Evolutionary conservation across 2,113 vertebrate species (phyloP).

Genomic region (Lampris megalopsis): DNA sequence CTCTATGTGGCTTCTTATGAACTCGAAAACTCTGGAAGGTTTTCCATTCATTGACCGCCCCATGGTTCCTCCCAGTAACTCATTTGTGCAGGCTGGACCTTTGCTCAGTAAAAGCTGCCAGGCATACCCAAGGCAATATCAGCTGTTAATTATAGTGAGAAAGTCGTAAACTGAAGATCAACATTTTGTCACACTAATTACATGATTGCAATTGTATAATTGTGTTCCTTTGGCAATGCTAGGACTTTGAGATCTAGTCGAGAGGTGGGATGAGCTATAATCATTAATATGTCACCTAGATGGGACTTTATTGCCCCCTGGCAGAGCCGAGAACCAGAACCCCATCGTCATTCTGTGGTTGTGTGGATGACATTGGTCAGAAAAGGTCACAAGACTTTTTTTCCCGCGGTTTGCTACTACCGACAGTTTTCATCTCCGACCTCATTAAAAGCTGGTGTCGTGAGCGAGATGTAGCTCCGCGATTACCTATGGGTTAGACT

Average conservation of each 20-base stretch:
- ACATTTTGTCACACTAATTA: slow-evolving; percentile 18
- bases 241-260: slow-evolving; percentile 74
- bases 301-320: slow-evolving; percentile 51
- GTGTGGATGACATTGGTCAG: slow-evolving; percentile 25
- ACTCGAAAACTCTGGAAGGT: too few relatives aligned
- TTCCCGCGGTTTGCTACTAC: too few relatives aligned
- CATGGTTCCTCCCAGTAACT: too few relatives aligned
- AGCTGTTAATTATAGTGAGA: slow-evolving; percentile 32
- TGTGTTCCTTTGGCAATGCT: slow-evolving; percentile 48
- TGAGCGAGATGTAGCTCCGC: too few relatives aligned
- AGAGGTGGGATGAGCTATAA: slow-evolving; percentile 41
- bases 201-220: slow-evolving; percentile 47
- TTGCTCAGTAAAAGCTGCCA: background rate
- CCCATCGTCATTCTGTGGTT: slow-evolving; percentile 12
- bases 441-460: too few relatives aligned
- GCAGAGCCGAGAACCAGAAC: background rate
- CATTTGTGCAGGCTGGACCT: background rate
- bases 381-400: background rate
- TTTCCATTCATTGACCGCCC: too few relatives aligned
- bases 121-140: background rate
- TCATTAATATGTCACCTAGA: slow-evolving; percentile 66
- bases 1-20: too few relatives aligned
- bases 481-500: too few relatives aligned
- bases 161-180: background rate
- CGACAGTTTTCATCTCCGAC: too few relatives aligned